A percentile compares a stretch with the other conserved stretches of the same genome.
These are phyloP conservation scores for Chymomyza costata DNA, from an alignment of 1,140 invertebrate species.

Conservation along the genomic window DNA sequence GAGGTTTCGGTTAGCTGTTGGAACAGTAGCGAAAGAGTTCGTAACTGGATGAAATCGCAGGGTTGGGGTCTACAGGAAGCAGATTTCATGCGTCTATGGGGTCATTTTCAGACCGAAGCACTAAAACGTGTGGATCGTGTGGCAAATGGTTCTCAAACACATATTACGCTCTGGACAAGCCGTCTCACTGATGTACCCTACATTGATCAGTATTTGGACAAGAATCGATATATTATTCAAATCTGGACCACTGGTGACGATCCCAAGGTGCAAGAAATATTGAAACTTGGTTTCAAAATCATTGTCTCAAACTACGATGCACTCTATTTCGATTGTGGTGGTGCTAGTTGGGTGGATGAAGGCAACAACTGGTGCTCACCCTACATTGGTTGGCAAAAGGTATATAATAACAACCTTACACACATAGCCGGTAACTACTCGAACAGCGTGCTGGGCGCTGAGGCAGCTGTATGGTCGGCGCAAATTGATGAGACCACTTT, in stretches of 20 bases:
- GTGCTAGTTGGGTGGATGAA: slow-evolving; percentile 79
- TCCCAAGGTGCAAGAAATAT: slow-evolving; percentile 79
- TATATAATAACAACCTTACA: slow-evolving; percentile 85
- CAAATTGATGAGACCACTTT: slow-evolving; percentile 82
- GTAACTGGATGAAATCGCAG: slow-evolving; percentile 81
- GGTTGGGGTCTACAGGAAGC: slow-evolving; percentile 78
- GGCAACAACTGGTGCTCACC: slow-evolving; percentile 91
- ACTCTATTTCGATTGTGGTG: slow-evolving; percentile 89
- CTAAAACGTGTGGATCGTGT: slow-evolving; percentile 79
- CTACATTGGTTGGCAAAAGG: slow-evolving; percentile 91
- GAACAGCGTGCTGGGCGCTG: slow-evolving; percentile 81
- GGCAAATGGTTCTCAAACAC: slow-evolving; percentile 71
- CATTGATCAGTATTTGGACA: slow-evolving; percentile 82
- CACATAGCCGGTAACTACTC: slow-evolving; percentile 77
- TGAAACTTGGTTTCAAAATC: slow-evolving; percentile 82
- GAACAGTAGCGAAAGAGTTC: slow-evolving; percentile 82
- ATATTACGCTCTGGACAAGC: slow-evolving; percentile 89
- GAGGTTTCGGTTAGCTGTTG: slow-evolving; percentile 87
- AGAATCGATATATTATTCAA: slow-evolving; percentile 86
- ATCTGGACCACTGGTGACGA: slow-evolving; percentile 85
- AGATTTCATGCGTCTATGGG: slow-evolving; percentile 86
- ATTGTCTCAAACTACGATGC: slow-evolving; percentile 91
- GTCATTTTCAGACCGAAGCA: slow-evolving; percentile 83
- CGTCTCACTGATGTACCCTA: slow-evolving; percentile 82
- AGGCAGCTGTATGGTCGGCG: slow-evolving; percentile 88